phyloP scores from a whole-genome alignment of 2,113 vertebrate species.

The Pitta sordida region DNA sequence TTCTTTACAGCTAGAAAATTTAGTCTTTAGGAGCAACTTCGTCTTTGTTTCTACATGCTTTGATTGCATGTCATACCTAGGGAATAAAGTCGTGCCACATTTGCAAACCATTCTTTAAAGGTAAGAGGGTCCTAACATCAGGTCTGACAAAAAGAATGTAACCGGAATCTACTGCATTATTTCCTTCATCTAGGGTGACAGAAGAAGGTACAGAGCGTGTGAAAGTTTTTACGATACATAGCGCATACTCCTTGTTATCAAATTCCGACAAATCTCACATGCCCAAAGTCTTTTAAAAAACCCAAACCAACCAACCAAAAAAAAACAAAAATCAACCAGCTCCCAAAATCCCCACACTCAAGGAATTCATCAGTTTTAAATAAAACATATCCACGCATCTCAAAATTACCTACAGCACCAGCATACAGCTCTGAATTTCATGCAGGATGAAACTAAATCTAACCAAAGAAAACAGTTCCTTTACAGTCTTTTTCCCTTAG shows the following conservation, averaged over 20 bases:
- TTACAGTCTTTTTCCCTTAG: background rate
- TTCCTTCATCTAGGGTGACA: background rate
- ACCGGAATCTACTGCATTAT: background rate
- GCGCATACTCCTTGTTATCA: background rate
- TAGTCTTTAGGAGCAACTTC: background rate
- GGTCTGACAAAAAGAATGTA: background rate
- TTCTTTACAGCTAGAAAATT: background rate
- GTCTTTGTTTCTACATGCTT: background rate
- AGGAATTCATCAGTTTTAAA: background rate
- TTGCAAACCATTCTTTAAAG: background rate
- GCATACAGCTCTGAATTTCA: background rate
- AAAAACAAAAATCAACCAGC: background rate
- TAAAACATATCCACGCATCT: background rate
- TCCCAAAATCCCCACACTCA: accelerated
- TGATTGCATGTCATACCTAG: background rate
- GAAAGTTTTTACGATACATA: background rate
- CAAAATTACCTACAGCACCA: background rate
- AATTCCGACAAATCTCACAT: background rate
- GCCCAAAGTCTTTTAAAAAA: accelerated
- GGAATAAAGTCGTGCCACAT: background rate
- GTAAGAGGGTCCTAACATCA: background rate
- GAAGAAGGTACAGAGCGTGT: background rate
- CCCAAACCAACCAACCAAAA: too few species aligned
- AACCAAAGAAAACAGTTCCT: background rate
- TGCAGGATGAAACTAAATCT: background rate